phyloP scores from a whole-genome alignment of 2,888 invertebrate genomes.

The Nemotelus pantherinus region DNA sequence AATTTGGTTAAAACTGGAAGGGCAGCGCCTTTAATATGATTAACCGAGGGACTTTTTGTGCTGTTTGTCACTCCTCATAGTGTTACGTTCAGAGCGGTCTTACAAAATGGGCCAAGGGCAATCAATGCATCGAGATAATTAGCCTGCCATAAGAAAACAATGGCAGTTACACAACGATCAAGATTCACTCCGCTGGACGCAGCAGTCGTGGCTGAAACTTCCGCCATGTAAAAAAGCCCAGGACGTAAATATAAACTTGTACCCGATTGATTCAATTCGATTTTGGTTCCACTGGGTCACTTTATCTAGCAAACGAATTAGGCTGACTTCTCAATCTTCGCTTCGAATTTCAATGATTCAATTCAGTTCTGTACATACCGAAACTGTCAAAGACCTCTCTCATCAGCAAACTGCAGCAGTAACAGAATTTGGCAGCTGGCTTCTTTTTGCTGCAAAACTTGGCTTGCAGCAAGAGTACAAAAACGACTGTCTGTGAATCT shows the following conservation, averaged over 20 bases:
- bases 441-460: no score
- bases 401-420: no score
- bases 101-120: slow-evolving; percentile 93
- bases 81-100: slow-evolving; percentile 82
- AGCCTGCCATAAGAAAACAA: no score
- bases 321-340: slow-evolving; percentile 85
- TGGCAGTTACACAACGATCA: background rate
- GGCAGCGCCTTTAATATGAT: slow-evolving; percentile 81
- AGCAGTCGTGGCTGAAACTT: slow-evolving; percentile 86
- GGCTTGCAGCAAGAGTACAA: no score
- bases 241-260: slow-evolving; percentile 89
- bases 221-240: slow-evolving; percentile 93
- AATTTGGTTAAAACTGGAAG: no score
- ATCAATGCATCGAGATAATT: slow-evolving; percentile 92
- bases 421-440: no score
- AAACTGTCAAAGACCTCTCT: no score
- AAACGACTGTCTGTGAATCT: no score
- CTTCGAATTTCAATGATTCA: slow-evolving; percentile 87
- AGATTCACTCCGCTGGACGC: slow-evolving; percentile 72
- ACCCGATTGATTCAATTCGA: slow-evolving; percentile 92
- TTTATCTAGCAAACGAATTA: slow-evolving; percentile 90
- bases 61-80: slow-evolving; percentile 91
- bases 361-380: no score
- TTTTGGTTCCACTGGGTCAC: slow-evolving; percentile 90
- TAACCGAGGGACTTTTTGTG: slow-evolving; percentile 84